phyloP scores from a whole-genome alignment of 2,113 vertebrate species.

The Centropus bengalensis region DNA sequence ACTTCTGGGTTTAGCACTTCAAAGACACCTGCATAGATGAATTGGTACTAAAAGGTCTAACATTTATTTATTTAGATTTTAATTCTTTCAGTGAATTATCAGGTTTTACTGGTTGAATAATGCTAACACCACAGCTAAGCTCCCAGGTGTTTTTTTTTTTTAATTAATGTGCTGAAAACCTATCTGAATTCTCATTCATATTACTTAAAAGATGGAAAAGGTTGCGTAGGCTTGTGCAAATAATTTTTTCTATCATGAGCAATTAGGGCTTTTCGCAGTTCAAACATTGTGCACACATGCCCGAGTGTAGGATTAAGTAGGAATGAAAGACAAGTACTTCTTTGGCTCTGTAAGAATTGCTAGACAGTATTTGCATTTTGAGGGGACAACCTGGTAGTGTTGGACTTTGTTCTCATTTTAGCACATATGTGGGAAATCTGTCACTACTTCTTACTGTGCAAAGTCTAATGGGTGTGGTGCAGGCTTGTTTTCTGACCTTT shows the following conservation, averaged over 20 bases:
- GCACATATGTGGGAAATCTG: neutral
- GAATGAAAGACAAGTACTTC: neutral
- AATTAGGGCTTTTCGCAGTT: neutral
- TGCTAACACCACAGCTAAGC: neutral
- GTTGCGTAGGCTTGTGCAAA: neutral
- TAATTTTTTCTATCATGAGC: neutral
- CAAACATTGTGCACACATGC: fast-evolving
- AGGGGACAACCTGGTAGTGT: neutral
- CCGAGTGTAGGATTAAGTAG: fast-evolving
- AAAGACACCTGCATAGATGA: neutral
- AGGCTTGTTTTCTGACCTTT: neutral
- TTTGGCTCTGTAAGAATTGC: neutral
- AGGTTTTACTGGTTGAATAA: neutral
- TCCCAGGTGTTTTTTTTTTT: neutral
- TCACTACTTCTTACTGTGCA: neutral
- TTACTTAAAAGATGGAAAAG: neutral
- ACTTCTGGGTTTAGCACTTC: neutral
- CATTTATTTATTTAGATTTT: neutral
- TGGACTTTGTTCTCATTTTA: neutral
- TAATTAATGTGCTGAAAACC: neutral
- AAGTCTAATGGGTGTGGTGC: fast-evolving
- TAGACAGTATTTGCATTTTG: neutral
- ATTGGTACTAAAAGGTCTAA: neutral
- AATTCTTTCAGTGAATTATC: neutral
- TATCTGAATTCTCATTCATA: neutral